Conservation (phyloP, 2,797 vertebrate species). For the Cichlasoma orientale region DNA sequence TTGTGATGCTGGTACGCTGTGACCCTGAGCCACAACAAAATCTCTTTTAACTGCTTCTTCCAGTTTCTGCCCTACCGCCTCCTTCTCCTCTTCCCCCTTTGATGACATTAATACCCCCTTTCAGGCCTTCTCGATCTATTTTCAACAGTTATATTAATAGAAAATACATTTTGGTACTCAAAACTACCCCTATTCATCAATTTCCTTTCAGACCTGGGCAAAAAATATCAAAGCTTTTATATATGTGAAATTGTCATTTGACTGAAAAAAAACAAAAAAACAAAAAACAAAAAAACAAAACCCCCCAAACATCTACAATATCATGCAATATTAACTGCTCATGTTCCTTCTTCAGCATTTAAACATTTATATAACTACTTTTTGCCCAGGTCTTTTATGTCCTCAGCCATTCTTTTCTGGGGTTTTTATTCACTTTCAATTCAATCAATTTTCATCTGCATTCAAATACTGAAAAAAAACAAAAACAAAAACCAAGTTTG, state of each 20-base stretch:
- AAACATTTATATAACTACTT: conserved; percentile 9
- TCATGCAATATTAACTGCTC: neutral
- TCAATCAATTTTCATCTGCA: conserved; percentile 30
- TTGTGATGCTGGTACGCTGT: conserved; percentile 19
- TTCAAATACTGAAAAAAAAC: conserved; percentile 19
- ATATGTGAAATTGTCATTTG: neutral
- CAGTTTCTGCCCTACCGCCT: neutral
- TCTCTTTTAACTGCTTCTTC: conserved; percentile 17
- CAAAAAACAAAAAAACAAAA: too few relatives aligned
- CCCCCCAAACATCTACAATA: neutral
- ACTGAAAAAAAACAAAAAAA: neutral
- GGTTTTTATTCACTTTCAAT: conserved; percentile 46
- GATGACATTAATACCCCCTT: neutral
- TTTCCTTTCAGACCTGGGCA: conserved; percentile 44
- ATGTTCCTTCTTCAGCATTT: conserved; percentile 13
- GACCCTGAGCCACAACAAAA: conserved; percentile 46
- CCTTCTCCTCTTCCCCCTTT: neutral
- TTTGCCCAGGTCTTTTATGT: conserved; percentile 44
- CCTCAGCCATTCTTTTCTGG: neutral
- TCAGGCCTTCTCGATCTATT: neutral
- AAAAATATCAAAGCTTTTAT: conserved; percentile 6
- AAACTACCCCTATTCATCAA: conserved; percentile 3
- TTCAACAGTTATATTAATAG: conserved; percentile 40
- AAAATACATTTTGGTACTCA: conserved; percentile 48
- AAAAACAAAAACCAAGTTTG: neutral